These are phyloP conservation scores for Drosophila robusta DNA, from an alignment of 2,888 invertebrate genomes.

Conservation along the genomic window DNA sequence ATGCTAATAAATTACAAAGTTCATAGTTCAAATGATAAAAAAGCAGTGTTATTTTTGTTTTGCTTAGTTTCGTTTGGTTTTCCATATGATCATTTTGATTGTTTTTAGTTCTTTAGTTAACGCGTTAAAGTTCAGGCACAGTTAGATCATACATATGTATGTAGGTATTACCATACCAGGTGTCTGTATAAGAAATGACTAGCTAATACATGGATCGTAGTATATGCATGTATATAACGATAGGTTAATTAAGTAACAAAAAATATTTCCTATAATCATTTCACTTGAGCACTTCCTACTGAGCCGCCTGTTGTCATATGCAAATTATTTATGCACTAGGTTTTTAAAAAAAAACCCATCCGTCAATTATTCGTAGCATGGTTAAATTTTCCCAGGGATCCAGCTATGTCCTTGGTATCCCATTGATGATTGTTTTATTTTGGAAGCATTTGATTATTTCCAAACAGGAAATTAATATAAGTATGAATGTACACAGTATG, in stretches of 20 bases:
- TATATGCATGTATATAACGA: neutral
- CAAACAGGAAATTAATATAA: slow-evolving; percentile 9
- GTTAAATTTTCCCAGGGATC: slow-evolving; percentile 2
- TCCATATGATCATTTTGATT: slow-evolving; percentile 19
- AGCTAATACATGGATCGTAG: slow-evolving; percentile 2
- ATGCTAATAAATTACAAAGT: neutral
- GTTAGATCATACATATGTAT: slow-evolving; percentile 36
- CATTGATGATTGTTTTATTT: slow-evolving; percentile 60
- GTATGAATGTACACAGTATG: neutral
- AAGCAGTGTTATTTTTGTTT: neutral
- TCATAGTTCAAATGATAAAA: neutral
- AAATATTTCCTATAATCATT: neutral
- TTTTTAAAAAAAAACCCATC: neutral
- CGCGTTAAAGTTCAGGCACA: slow-evolving; percentile 39
- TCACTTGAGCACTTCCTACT: neutral
- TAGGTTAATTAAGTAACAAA: neutral
- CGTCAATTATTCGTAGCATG: neutral
- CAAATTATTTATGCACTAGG: neutral
- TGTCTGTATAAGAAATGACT: slow-evolving; percentile 15
- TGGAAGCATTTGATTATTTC: slow-evolving; percentile 52
- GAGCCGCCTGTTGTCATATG: neutral
- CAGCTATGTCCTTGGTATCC: neutral
- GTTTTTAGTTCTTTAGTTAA: slow-evolving; percentile 26
- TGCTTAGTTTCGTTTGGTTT: slow-evolving; percentile 3
- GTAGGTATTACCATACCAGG: slow-evolving; percentile 10